phyloP scores from a whole-genome alignment of 2,113 vertebrate genomes.

The Tenrec ecaudatus region DNA sequence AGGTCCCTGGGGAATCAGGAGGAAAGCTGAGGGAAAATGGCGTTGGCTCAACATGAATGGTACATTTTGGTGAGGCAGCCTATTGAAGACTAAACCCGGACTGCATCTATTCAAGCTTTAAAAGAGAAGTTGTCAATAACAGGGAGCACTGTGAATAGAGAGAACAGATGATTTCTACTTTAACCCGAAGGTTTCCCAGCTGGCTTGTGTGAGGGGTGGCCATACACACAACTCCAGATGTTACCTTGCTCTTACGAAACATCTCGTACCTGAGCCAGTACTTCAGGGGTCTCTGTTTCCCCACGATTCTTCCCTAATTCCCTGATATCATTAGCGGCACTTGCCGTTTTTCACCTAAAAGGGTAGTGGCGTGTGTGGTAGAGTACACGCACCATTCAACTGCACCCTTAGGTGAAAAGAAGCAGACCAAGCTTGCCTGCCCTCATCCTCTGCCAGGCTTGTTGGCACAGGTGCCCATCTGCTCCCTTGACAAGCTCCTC shows the following conservation, averaged over 20 bases:
- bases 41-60: slow-evolving; percentile 1
- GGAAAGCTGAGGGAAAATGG: neutral
- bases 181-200: neutral
- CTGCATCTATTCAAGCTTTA: slow-evolving; percentile 1
- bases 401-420: neutral
- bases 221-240: neutral
- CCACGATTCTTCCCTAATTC: neutral
- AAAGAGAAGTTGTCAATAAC: neutral
- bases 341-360: neutral
- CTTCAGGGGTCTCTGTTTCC: neutral
- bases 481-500: neutral
- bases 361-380: neutral
- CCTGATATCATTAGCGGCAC: neutral
- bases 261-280: neutral
- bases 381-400: rapidly evolving
- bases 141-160: neutral
- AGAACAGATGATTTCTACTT: neutral
- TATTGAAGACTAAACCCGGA: slow-evolving; percentile 31
- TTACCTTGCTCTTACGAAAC: neutral
- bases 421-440: neutral
- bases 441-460: neutral
- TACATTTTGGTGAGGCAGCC: neutral
- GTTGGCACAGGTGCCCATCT: neutral
- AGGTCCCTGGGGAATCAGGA: neutral
- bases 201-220: neutral